Evolutionary conservation across 2,888 invertebrate species (phyloP).

Genomic region (Scaptomyza parva): DNA sequence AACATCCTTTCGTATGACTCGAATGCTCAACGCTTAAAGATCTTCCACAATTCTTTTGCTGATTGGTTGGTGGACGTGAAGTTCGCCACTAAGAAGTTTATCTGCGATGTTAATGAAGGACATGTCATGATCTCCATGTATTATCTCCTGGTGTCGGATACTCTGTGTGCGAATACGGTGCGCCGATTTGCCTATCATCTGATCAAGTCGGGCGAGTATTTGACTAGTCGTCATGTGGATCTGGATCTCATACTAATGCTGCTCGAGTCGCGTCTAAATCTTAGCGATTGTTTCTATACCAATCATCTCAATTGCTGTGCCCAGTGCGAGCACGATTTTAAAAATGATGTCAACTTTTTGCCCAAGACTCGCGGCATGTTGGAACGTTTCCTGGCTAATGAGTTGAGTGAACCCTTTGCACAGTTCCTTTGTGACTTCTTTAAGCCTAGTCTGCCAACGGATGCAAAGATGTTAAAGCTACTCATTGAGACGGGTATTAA

Average conservation of each 20-base stretch:
- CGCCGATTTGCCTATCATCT: conserved; percentile 90
- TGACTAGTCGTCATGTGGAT: conserved; percentile 84
- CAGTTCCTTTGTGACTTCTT: conserved; percentile 86
- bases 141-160: conserved; percentile 89
- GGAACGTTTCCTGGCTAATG: conserved; percentile 84
- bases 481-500: conserved; percentile 91
- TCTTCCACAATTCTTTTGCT: conserved; percentile 97
- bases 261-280: conserved; percentile 83
- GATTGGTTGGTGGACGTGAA: conserved; percentile 99
- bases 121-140: conserved; percentile 95
- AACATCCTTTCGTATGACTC: conserved; percentile 85
- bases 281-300: conserved; percentile 85
- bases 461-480: conserved; percentile 89
- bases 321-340: conserved; percentile 84
- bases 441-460: conserved; percentile 88
- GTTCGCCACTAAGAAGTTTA: conserved; percentile 97
- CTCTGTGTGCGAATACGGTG: conserved; percentile 90
- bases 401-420: conserved; percentile 83
- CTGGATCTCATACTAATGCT: conserved; percentile 84
- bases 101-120: conserved; percentile 94
- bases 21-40: conserved; percentile 83
- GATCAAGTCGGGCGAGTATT: conserved; percentile 88
- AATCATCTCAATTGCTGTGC: conserved; percentile 86
- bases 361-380: conserved; percentile 84
- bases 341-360: conserved; percentile 83